Evolutionary conservation across 2,888 invertebrate genomes (phyloP), one percentile per base, ranked within the genome.

Genomic region (Acrobasis repandana): DNA sequence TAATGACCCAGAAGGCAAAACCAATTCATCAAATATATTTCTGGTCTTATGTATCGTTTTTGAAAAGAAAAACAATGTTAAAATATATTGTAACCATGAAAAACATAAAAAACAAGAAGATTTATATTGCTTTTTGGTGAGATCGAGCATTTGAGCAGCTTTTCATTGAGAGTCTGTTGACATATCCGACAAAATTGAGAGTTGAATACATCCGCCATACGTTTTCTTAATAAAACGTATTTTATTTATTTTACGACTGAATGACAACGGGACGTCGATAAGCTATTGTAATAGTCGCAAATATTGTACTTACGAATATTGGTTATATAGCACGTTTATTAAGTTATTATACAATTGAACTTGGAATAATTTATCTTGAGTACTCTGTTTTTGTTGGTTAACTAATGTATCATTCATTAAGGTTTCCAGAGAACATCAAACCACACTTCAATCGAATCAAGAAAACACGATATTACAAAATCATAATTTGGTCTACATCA

Each of bases 131-230:
- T 43, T 14, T 43, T 43, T 43, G 5, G 43, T 43, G 43, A 6
- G n/a, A 10, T 11, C n/a, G 43, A 6, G 43, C 11, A n/a, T 43
- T 62, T 62, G 16, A 63, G 49, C 46, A 57, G 57, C 47, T 63
- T 60, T 63, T 65, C 60, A 67, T 67, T 56, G 56, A 60, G 56
- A 56, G 59, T 33, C 15, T 62, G 57, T 65, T 67, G 57, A 60
- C 59, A 48, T 54, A 61, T 62, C 20, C 36, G 48, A 61, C 54
- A 59, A 61, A 64, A 63, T 64, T 64, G 61, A 47, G 4, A n/a
- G 11, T 43, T 43, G 43, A 43, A 43, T 43, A 43, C 43, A 43
- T 14, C 43, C 14, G 43, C 14, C 3, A 5, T 43, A 43, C 43
- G 43, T 43, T 43, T 38, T 10, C 38, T 38, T 11, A 38, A 38